phyloP scores from a whole-genome alignment of 2,113 vertebrate genomes.

The Hemibagrus wyckioides region DNA sequence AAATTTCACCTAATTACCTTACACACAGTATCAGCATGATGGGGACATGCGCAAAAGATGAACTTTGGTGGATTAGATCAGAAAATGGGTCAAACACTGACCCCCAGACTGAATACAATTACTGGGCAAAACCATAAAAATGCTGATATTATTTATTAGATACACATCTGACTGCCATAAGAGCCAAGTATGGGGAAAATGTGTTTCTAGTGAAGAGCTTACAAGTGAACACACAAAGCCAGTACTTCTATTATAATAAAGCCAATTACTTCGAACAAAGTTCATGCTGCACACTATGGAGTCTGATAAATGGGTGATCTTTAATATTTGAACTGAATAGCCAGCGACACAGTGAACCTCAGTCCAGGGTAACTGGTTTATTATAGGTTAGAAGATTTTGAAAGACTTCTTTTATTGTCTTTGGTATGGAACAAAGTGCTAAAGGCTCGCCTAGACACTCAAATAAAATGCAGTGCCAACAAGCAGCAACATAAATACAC shows the following conservation, averaged over 20 bases:
- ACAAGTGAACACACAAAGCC: neutral
- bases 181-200: too few species aligned
- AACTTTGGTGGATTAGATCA: neutral
- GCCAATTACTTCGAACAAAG: constrained; percentile 27
- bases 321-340: neutral
- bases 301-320: neutral
- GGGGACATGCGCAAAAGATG: neutral
- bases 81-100: neutral
- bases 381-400: neutral
- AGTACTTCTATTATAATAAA: neutral
- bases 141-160: neutral
- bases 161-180: neutral
- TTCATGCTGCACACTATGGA: constrained; percentile 33
- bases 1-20: neutral
- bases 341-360: neutral
- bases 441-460: neutral
- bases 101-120: neutral
- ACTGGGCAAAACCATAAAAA: neutral
- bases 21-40: neutral
- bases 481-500: neutral
- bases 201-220: neutral
- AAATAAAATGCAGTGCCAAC: neutral
- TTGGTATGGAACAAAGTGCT: neutral
- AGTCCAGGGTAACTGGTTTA: constrained; percentile 8
- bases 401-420: constrained; percentile 11